Base-by-base conservation (phyloP, 2,888 invertebrate species). In the Slavum lentiscoides region DNA sequence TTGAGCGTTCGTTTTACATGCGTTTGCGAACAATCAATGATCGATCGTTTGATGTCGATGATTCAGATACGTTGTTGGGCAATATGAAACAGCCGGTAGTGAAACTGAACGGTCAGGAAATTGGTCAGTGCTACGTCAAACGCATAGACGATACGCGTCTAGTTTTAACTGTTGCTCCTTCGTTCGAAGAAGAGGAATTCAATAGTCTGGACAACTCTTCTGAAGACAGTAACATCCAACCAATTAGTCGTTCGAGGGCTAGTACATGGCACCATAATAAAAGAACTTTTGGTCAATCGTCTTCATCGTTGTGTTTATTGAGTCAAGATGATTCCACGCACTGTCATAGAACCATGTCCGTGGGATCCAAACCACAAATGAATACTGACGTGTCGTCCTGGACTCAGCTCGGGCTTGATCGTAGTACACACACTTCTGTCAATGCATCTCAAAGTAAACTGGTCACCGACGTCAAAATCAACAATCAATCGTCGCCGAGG, bases 101-200 rank as follows among this genome's bases (percentile, higher is more conserved):
- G 62, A 69, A 43, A 70, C 23, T 74, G 15, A 82, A 81, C 30
- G 74, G 64, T 49, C 73, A 72, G 74, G 77, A 77, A 17, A 72
- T 70, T 43, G 80, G 80, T 8, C 80, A 72, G n/a, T 80, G 80
- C n/a, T 80, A 61, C 19, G 39, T 80, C 8, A 80, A 80, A 72
- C 80, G 72, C 7, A 19, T 80, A 7, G 23, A 80, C 17, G 55
- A 72, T 19, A 72, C 23, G 0, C 61, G 80, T 55, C 64, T 80
- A n/a, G 72, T 80, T 39, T 64, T 80, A 64, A 80, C 80, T 1
- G 72, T 80, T 23, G 62, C 72, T 21, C 80, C 80, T 39, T 55
- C 70, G 23, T 43, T 21, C 23, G 19, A 15, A 11, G 43, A 62
- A 58, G 80, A 80, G 4, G 64, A 39, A 23, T 62, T 6, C 19